Conservation (phyloP, 2,888 invertebrate genomes). For the Melipona bicolor region DNA sequence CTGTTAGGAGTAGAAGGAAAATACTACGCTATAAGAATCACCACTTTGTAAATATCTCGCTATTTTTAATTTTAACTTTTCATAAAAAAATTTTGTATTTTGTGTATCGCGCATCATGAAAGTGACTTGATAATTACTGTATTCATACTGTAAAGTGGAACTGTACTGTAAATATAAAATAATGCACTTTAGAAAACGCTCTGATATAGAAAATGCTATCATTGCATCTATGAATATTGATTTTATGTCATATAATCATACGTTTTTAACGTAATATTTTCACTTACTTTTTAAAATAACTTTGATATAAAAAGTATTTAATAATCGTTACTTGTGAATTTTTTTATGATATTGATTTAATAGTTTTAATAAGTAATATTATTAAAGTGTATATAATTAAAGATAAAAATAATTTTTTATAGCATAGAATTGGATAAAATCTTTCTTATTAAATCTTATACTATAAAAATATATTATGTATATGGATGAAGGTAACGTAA, state of each 20-base stretch:
- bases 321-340: slow-evolving; percentile 6
- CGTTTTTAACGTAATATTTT: slow-evolving; percentile 45
- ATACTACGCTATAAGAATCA: slow-evolving; percentile 46
- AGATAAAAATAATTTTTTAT: slow-evolving; percentile 35
- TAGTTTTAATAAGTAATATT: slow-evolving; percentile 21
- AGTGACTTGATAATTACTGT: slow-evolving; percentile 58
- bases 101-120: slow-evolving; percentile 65
- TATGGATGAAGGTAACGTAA: not conserved
- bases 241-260: slow-evolving; percentile 32
- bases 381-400: slow-evolving; percentile 24
- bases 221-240: slow-evolving; percentile 40
- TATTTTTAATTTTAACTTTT: slow-evolving; percentile 67
- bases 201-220: slow-evolving; percentile 37
- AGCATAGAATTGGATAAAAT: slow-evolving; percentile 4
- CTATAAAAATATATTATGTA: slow-evolving; percentile 1
- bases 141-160: slow-evolving; percentile 59
- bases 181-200: slow-evolving; percentile 43
- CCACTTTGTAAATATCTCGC: slow-evolving; percentile 67
- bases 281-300: slow-evolving; percentile 28
- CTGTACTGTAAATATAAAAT: slow-evolving; percentile 65
- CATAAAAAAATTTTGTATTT: slow-evolving; percentile 68
- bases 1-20: slow-evolving; percentile 57
- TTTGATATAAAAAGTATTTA: slow-evolving; percentile 18
- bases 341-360: slow-evolving; percentile 13
- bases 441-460: not conserved